Evolutionary conservation across 1,140 invertebrate genomes (phyloP), one percentile per base, ranked within the genome.

Genomic region (Holotrichia oblita): DNA sequence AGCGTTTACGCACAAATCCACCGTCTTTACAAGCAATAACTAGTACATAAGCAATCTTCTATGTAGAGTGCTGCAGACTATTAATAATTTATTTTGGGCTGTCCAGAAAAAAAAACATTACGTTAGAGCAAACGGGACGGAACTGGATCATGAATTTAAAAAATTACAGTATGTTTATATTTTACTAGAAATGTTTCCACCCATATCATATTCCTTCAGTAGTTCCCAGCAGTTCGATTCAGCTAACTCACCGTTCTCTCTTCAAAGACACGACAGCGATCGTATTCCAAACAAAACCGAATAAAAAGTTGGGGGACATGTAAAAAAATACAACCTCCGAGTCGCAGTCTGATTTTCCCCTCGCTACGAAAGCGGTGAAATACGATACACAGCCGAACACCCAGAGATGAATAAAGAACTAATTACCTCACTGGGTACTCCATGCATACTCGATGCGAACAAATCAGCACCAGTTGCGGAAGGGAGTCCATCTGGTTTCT

Each of bases 201-300:
- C 14, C 14, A n/a, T n/a, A 55, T 55, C 48, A 48, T 48, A 48
- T 48, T 48, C n/a, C 14, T 17, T 17, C 17, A n/a, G 12, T 17
- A 55, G 48, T 55, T 55, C 48, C 48, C 48, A 55, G 17, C 48
- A 55, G n/a, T 6, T 55, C 6, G 48, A 55, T 55, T 55, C 17
- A 55, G 48, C 48, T 55, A 55, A 55, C 48, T 14, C n/a, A 14
- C 48, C 48, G n/a, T 55, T 55, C 48, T 55, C 48, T 55, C 17
- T 6, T 17, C 48, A n/a, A 55, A 55, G 48, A 55, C 48, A 2
- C 48, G 48, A 17, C 48, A 55, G 48, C 17, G 48, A 55, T 55
- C 48, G 48, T 55, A 55, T 55, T 55, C 48, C 48, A 55, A 55
- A 55, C 48, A 55, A 55, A 55, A 55, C 48, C 48, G 14, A 55